Conservation (phyloP, 2,797 vertebrate species). For the Pagetopsis macropterus region DNA sequence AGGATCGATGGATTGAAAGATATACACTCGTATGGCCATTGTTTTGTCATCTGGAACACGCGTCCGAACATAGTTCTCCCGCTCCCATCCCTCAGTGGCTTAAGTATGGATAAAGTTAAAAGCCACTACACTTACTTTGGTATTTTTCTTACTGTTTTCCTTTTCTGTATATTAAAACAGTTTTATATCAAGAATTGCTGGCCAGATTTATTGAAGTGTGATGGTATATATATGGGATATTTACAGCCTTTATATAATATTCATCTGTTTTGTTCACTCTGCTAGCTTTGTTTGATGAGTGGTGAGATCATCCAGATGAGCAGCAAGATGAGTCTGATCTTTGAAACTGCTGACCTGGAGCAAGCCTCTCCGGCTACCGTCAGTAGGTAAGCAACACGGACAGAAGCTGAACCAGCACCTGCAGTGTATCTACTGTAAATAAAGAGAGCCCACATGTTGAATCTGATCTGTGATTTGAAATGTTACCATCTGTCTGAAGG, state of each 20-base stretch:
- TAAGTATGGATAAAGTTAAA: too few relatives aligned
- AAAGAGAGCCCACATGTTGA: not conserved
- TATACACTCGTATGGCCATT: too few relatives aligned
- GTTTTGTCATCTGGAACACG: too few relatives aligned
- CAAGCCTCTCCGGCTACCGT: constrained; percentile 96
- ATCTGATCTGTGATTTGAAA: constrained; percentile 1
- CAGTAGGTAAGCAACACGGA: constrained; percentile 85
- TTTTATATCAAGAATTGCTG: not conserved
- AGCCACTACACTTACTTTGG: too few relatives aligned
- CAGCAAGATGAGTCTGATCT: constrained; percentile 94
- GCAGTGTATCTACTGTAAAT: not conserved
- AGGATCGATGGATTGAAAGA: too few relatives aligned
- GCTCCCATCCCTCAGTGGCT: too few relatives aligned
- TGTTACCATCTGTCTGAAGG: constrained; percentile 72
- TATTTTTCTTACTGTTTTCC: not conserved
- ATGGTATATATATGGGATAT: not conserved
- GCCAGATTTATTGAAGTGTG: too few relatives aligned
- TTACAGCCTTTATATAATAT: not conserved
- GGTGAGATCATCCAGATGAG: constrained; percentile 99
- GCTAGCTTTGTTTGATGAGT: constrained; percentile 94
- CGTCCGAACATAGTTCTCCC: too few relatives aligned
- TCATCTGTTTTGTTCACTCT: constrained; percentile 7
- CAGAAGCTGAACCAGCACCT: not conserved
- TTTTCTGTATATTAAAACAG: not conserved
- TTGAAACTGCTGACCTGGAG: constrained; percentile 92